Evolutionary conservation across 2,797 vertebrate species (phyloP), one percentile per base, ranked within the genome.

Genomic region (Rhinichthys osculus): DNA sequence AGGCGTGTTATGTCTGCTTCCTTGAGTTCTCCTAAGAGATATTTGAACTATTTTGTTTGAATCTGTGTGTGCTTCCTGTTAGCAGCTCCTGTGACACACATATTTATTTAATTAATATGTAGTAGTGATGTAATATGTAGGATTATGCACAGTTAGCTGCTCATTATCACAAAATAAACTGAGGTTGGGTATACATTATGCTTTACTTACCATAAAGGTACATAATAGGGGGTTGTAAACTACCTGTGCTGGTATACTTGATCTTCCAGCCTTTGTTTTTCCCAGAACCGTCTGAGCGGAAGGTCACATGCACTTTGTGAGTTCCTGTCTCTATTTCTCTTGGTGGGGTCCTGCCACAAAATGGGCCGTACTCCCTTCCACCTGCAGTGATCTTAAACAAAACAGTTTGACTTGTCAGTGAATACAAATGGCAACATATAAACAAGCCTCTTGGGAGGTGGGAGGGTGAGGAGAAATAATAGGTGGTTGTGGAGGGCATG

Each of bases 251-350:
- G 0, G 35, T 93, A 78, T 97, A 97, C 82, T 82, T 93, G 44
- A 97, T 94, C 92, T 95, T 97, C 96, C 96, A 97, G 67, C 96
- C 97, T 1, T 90, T 91, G 89, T 96, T 95, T 83, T 91, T 94
- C 50, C 97, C 97, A 0, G 93, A 95, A 8, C 82, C 3, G 57
- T 94, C 97, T 0, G 96, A 95, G 13, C 86, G 89, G 86, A 96
- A 97, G 0, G 69, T 74, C 80, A 96, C 71, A 0, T 86, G 93
- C 74, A 96, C 95, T 0, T 86, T 84, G 80, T 95, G 91, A 89
- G 95, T 96, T 52, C 91, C 92, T 0, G 95, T 96, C 91, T 97
- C 94, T 0, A 96, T 96, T 85, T 90, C 93, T 21, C 16, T 62
- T 0, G 97, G 97, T 35, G 91, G 57, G 0, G 33, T 90, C 1